Evolutionary conservation across 2,113 vertebrate genomes (phyloP).

Genomic region (Oncorhynchus masou): DNA sequence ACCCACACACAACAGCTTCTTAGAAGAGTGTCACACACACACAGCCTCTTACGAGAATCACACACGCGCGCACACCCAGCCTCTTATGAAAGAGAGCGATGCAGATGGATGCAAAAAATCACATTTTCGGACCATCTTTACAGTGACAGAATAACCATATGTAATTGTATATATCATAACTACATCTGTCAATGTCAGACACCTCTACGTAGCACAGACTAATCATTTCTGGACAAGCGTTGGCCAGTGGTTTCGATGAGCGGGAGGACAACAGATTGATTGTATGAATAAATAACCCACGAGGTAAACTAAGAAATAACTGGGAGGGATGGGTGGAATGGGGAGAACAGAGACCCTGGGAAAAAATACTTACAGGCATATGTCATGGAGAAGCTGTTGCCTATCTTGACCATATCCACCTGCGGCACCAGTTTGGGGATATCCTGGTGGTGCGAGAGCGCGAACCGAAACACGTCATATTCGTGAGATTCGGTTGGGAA

Average conservation of each 20-base stretch:
- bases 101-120: slow-evolving; percentile 3
- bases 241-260: slow-evolving; percentile 9
- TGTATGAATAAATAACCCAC: not conserved
- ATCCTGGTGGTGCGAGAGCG: slow-evolving; percentile 93
- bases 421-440: slow-evolving; percentile 97
- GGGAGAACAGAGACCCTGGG: not conserved
- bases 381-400: slow-evolving; percentile 98
- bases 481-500: slow-evolving; percentile 96
- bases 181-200: not conserved
- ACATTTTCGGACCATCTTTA: slow-evolving; percentile 44
- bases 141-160: slow-evolving; percentile 37
- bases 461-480: slow-evolving; percentile 98
- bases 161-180: not conserved
- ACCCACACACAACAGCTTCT: too few relatives aligned
- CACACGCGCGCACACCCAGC: too few relatives aligned
- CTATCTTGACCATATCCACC: slow-evolving; percentile 98
- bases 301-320: not conserved
- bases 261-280: slow-evolving; percentile 38
- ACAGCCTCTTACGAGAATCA: too few relatives aligned
- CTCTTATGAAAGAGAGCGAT: not conserved
- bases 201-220: not conserved
- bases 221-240: not conserved
- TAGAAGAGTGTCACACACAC: too few relatives aligned
- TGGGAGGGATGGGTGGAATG: too few relatives aligned
- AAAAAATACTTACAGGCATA: slow-evolving; percentile 90